phyloP scores from a whole-genome alignment of 2,797 vertebrate species.

The Natrix natrix region DNA sequence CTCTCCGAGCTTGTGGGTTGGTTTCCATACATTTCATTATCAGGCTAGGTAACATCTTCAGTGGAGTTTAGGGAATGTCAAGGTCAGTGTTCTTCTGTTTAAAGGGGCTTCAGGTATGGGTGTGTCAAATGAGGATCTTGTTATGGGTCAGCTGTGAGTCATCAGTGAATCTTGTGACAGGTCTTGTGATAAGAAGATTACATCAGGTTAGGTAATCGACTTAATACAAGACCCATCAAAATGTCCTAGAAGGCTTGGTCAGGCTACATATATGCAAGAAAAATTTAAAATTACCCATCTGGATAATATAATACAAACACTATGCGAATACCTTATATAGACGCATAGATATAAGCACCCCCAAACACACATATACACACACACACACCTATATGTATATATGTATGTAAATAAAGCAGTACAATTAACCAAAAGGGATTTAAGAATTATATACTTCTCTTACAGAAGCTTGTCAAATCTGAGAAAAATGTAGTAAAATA shows the following conservation, averaged over 20 bases:
- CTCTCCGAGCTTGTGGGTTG: no score
- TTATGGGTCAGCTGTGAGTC: no score
- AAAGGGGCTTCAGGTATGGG: no score
- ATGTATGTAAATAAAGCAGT: not conserved
- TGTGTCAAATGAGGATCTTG: no score
- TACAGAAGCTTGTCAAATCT: not conserved
- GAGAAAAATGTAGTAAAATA: not conserved
- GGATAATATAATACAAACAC: not conserved
- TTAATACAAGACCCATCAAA: not conserved
- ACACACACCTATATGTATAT: no score
- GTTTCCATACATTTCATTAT: no score
- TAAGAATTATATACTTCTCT: not conserved
- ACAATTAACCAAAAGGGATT: not conserved
- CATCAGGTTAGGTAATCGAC: no score
- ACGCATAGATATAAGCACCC: not conserved
- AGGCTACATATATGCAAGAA: not conserved
- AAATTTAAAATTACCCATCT: not conserved
- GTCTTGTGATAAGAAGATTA: no score
- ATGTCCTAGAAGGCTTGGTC: not conserved
- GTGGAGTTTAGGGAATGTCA: no score
- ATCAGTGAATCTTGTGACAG: no score
- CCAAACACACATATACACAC: not conserved
- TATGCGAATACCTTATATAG: not conserved
- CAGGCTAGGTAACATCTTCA: no score
- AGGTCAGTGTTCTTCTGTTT: no score